Evolutionary conservation across 2,113 vertebrate genomes (phyloP).

Genomic region (Morone saxatilis): DNA sequence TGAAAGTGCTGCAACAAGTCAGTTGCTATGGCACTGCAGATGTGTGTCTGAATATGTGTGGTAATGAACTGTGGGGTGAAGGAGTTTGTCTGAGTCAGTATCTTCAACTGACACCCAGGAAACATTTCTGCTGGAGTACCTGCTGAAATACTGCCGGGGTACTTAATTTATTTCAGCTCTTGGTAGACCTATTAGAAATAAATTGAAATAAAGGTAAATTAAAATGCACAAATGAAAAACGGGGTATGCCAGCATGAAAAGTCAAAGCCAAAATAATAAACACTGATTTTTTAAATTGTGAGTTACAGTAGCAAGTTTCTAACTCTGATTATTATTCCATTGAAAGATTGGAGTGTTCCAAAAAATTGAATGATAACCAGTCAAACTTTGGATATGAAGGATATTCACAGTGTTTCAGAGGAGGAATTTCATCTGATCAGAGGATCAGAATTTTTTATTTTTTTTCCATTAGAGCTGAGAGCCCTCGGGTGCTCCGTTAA

Average conservation of each 20-base stretch:
- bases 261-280: not conserved
- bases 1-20: slow-evolving; percentile 10
- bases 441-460: not conserved
- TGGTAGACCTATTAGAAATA: not conserved
- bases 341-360: not conserved
- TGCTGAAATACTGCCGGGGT: not conserved
- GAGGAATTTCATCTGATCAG: slow-evolving; percentile 8
- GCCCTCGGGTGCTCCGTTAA: not conserved
- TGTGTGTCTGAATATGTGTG: slow-evolving; percentile 1
- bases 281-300: not conserved
- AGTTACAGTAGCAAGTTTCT: not conserved
- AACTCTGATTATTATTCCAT: not conserved
- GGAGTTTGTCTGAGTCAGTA: slow-evolving; percentile 17
- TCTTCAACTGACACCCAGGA: not conserved
- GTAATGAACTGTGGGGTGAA: slow-evolving; percentile 5
- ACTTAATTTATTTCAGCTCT: not conserved
- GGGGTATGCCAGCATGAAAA: not conserved
- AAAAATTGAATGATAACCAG: not conserved
- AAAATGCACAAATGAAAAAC: not conserved
- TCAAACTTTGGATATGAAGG: not conserved
- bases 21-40: slow-evolving; percentile 18
- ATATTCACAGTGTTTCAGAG: too few species aligned
- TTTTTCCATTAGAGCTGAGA: not conserved
- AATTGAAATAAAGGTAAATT: not conserved
- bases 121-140: not conserved